These are phyloP conservation scores for Paramormyrops kingsleyae DNA, from an alignment of 2,113 vertebrate genomes.

Conservation along the genomic window DNA sequence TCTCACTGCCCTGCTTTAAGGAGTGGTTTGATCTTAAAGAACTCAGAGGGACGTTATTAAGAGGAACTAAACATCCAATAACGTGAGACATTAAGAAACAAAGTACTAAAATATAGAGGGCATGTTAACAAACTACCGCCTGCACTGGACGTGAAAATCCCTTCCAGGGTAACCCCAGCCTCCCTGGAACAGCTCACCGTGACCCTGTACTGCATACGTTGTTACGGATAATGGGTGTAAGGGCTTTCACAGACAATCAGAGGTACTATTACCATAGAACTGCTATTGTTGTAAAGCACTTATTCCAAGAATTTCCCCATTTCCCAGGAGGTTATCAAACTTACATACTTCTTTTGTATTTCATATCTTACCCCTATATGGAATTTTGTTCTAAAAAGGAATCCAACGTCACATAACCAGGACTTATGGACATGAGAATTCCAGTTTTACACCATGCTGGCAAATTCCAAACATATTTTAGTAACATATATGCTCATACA, in stretches of 20 bases:
- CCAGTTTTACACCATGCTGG: background rate
- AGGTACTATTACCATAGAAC: background rate
- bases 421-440: background rate
- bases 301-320: background rate
- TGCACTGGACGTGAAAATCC: background rate
- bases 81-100: background rate
- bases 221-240: background rate
- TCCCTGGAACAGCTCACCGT: background rate
- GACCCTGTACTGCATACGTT: background rate
- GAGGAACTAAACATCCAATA: background rate
- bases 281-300: background rate
- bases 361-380: background rate
- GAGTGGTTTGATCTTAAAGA: background rate
- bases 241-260: background rate
- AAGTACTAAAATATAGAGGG: background rate
- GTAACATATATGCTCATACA: background rate
- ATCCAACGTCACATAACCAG: background rate
- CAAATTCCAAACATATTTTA: background rate
- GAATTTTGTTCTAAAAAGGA: background rate
- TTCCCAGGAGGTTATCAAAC: background rate
- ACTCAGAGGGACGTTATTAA: background rate
- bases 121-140: background rate
- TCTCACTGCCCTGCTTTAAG: background rate
- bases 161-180: background rate
- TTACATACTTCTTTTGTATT: background rate